Evolutionary conservation across 2,113 vertebrate genomes (phyloP), one percentile per base, ranked within the genome.

Genomic region (Polypterus bichir): DNA sequence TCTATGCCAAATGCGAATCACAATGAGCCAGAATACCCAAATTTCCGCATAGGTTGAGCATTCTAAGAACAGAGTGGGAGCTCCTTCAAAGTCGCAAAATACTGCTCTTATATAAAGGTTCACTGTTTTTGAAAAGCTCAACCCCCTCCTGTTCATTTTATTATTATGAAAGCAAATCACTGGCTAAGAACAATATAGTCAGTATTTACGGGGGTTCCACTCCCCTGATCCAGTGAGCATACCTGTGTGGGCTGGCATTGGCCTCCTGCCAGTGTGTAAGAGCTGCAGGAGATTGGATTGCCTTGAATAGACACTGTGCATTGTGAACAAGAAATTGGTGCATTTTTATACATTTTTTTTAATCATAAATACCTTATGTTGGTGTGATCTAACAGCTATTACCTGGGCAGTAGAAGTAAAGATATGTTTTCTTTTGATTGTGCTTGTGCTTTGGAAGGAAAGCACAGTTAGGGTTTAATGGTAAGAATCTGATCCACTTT

Each of bases 171-270:
- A 7, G 56, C 44, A 58, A 45, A 3, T 44, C 44, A 6, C 5
- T 58, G 27, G n/a, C 7, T 47, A 45, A 11, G 66, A 73, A 73
- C 71, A 75, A 64, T 65, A 54, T 11, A 59, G 46, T 44, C 60
- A 49, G 63, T 73, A 64, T 73, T 65, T 66, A 46, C 7, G 44
- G 3, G 52, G 44, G 54, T 9, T 62, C 60, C 65, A 55, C 52
- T 58, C 5, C 52, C 10, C 47, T 61, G 60, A 53, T 64, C 64
- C 52, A 60, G 54, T 58, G 59, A 47, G 49, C 52, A 3, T 63
- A 63, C 63, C 65, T 63, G 57, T 45, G 10, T 54, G 27, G 56
- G 51, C 48, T 48, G 51, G 59, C 7, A 27, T 58, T 58, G 56
- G 56, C 44, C 27, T 58, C 56, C 6, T 4, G 4, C 47, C 49